phyloP scores from a whole-genome alignment of 2,113 vertebrate genomes.

The Triplophysa dalaica region DNA sequence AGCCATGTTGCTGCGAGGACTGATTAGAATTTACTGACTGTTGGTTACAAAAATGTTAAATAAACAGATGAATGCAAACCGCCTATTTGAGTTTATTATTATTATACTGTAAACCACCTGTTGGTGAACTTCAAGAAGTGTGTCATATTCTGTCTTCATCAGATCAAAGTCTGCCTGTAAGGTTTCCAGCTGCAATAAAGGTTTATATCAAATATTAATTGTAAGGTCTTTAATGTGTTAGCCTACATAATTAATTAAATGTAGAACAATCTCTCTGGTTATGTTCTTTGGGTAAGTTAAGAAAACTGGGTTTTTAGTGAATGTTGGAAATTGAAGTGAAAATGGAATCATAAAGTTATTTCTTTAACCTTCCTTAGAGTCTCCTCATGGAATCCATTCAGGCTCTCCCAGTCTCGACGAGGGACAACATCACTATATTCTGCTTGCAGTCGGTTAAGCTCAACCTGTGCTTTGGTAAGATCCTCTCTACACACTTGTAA shows the following conservation, averaged over 20 bases:
- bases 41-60: not conserved
- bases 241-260: not conserved
- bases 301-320: not conserved
- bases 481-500: constrained; percentile 77
- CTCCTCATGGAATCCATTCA: constrained; percentile 71
- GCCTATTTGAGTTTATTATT: constrained; percentile 62
- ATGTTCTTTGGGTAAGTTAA: not conserved
- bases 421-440: constrained; percentile 82
- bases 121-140: constrained; percentile 74
- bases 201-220: not conserved
- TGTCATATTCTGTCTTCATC: constrained; percentile 72
- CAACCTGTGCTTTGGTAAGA: constrained; percentile 76
- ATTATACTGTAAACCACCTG: constrained; percentile 58
- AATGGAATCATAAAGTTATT: not conserved
- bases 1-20: not conserved
- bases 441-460: constrained; percentile 75
- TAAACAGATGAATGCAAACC: constrained; percentile 68
- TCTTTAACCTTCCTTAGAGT: constrained; percentile 73
- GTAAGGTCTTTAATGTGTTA: not conserved
- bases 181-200: constrained; percentile 66
- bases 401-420: constrained; percentile 76
- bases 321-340: not conserved
- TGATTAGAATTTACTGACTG: constrained; percentile 18
- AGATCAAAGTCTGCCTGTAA: constrained; percentile 74
- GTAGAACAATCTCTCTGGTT: not conserved